Evolutionary conservation across 2,797 vertebrate genomes (phyloP).

Genomic region (Eutrigla gurnardus): DNA sequence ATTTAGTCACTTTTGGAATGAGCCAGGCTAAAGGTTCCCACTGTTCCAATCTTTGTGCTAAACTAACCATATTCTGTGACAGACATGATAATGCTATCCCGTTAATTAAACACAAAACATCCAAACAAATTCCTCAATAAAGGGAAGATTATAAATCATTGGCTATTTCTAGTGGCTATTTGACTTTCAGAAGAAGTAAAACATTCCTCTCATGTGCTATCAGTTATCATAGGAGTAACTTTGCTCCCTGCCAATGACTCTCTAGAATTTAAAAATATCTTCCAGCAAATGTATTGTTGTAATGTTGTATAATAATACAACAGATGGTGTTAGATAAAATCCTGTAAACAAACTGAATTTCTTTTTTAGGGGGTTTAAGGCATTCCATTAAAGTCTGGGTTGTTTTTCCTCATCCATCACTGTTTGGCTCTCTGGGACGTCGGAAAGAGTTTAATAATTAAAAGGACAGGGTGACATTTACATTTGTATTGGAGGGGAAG

Average conservation of each 20-base stretch:
- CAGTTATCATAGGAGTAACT: slow-evolving; percentile 11
- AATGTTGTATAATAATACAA: slow-evolving; percentile 5
- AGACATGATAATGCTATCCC: neutral
- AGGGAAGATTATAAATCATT: neutral
- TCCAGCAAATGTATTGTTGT: slow-evolving; percentile 18
- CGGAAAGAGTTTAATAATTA: slow-evolving; percentile 48
- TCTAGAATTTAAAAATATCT: slow-evolving; percentile 23
- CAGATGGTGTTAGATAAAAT: slow-evolving; percentile 27
- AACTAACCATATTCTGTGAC: neutral
- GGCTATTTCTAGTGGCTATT: slow-evolving; percentile 2
- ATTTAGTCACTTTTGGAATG: neutral
- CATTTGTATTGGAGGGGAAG: slow-evolving; percentile 51
- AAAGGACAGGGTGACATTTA: slow-evolving; percentile 71
- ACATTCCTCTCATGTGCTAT: neutral
- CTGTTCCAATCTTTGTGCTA: neutral
- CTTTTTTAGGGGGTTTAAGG: slow-evolving; percentile 17
- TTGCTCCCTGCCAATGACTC: neutral
- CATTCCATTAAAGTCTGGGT: slow-evolving; percentile 42
- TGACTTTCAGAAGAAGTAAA: slow-evolving; percentile 16
- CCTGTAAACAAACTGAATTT: slow-evolving; percentile 35
- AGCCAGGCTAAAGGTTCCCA: too few species aligned
- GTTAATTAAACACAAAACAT: neutral
- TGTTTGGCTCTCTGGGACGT: slow-evolving; percentile 20
- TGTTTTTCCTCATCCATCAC: slow-evolving; percentile 54
- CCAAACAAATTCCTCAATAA: neutral